Percentiles rank a stretch among this genome's conserved stretches.
Evolutionary conservation across 1,140 invertebrate species (phyloP).

Genomic region (Drosophila erecta): DNA sequence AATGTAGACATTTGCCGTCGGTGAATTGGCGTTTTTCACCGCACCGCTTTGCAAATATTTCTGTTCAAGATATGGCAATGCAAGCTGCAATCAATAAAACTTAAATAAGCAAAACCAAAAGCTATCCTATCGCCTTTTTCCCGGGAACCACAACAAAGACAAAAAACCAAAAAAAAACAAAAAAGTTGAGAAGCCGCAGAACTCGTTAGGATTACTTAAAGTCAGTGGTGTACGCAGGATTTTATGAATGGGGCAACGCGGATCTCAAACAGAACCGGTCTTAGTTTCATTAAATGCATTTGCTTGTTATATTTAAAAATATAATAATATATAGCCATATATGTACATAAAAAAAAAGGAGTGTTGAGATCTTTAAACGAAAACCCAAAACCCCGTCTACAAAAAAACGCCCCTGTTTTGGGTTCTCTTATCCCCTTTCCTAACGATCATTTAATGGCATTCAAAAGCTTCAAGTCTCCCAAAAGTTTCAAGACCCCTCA

Average conservation of each 20-base stretch:
- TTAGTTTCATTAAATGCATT: neutral
- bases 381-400: neutral
- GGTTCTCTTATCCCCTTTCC: neutral
- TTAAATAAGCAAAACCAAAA: constrained; percentile 50
- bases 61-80: constrained; percentile 17
- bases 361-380: neutral
- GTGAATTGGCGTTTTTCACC: constrained; percentile 21
- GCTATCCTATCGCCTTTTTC: constrained; percentile 1
- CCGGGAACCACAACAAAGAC: constrained; percentile 9
- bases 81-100: constrained; percentile 56
- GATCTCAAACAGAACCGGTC: neutral
- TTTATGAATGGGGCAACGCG: neutral
- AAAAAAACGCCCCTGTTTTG: neutral
- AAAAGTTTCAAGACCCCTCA: neutral
- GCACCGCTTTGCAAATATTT: constrained; percentile 36
- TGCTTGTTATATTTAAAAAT: neutral
- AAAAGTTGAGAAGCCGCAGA: constrained; percentile 1
- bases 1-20: constrained; percentile 55
- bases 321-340: too few species aligned
- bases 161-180: too few species aligned
- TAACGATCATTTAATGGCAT: constrained; percentile 64
- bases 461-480: constrained; percentile 18
- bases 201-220: constrained; percentile 24
- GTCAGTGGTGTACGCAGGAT: constrained; percentile 1
- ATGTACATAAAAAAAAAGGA: too few species aligned